A percentile compares a stretch with the other conserved stretches of the same genome.
Evolutionary conservation across 2,888 invertebrate genomes (phyloP).

Genomic region (Tenodera sinensis): DNA sequence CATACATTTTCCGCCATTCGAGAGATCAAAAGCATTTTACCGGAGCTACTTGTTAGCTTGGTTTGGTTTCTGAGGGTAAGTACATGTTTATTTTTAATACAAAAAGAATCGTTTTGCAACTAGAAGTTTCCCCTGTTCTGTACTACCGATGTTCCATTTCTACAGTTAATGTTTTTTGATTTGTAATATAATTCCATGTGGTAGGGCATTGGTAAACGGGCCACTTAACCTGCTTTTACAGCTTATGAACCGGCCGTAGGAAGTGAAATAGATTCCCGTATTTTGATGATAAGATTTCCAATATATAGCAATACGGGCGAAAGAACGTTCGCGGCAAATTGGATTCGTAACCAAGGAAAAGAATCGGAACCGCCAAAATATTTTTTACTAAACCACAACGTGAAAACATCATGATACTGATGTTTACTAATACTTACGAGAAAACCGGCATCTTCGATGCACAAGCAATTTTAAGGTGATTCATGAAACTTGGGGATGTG

Average conservation of each 20-base stretch:
- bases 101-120: background rate
- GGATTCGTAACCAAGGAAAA: background rate
- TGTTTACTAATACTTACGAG: no score
- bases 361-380: background rate
- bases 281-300: background rate
- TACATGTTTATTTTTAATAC: background rate
- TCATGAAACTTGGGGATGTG: no score
- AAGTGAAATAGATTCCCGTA: background rate
- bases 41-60: background rate
- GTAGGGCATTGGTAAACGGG: background rate
- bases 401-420: background rate
- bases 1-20: background rate
- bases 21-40: background rate
- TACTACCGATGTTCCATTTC: background rate
- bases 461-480: no score
- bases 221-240: background rate
- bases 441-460: no score
- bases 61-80: background rate
- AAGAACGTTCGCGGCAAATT: background rate
- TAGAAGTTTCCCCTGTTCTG: background rate
- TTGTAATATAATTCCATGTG: background rate
- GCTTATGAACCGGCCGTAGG: background rate
- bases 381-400: background rate
- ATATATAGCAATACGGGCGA: background rate
- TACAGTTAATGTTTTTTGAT: background rate